A percentile compares a stretch with the other conserved stretches of the same genome.
Evolutionary conservation across 2,888 invertebrate genomes (phyloP).

Genomic region (Hemistola chrysoprasaria): DNA sequence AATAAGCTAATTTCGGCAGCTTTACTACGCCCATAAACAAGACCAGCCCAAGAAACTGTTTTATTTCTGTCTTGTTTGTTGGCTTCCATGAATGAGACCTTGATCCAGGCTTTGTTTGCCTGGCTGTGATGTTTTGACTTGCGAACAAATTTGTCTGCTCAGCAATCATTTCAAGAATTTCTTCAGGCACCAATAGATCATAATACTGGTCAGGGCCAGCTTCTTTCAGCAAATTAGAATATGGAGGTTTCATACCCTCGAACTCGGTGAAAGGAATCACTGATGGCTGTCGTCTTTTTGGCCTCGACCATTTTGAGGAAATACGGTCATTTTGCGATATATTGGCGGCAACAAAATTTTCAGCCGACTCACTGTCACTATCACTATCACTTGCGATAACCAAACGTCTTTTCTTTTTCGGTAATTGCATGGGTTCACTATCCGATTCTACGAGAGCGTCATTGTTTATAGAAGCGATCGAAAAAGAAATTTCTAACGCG

Average conservation of each 20-base stretch:
- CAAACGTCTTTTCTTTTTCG: conserved; percentile 37
- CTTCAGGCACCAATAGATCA: conserved; percentile 1
- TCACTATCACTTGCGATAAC: conserved; percentile 36
- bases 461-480: conserved; percentile 33
- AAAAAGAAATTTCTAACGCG: conserved; percentile 33
- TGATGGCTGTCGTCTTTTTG: conserved; percentile 17
- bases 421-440: conserved; percentile 33
- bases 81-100: conserved; percentile 24
- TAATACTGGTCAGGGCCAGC: conserved; percentile 3
- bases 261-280: conserved; percentile 22
- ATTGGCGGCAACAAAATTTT: conserved; percentile 37
- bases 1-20: conserved; percentile 35
- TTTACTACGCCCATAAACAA: conserved; percentile 40
- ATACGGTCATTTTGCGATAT: conserved; percentile 22
- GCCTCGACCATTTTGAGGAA: conserved; percentile 21
- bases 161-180: too few relatives aligned
- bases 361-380: conserved; percentile 30
- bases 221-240: conserved; percentile 4
- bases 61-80: conserved; percentile 33
- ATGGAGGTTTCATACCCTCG: conserved; percentile 1
- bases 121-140: conserved; percentile 16
- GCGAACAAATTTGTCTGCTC: too few relatives aligned
- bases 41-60: conserved; percentile 34
- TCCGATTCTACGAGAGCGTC: conserved; percentile 31
- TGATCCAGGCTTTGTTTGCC: too few relatives aligned